These are phyloP conservation scores for Pteropus alecto DNA, from an alignment of 2,113 vertebrate species.

Conservation along the genomic window DNA sequence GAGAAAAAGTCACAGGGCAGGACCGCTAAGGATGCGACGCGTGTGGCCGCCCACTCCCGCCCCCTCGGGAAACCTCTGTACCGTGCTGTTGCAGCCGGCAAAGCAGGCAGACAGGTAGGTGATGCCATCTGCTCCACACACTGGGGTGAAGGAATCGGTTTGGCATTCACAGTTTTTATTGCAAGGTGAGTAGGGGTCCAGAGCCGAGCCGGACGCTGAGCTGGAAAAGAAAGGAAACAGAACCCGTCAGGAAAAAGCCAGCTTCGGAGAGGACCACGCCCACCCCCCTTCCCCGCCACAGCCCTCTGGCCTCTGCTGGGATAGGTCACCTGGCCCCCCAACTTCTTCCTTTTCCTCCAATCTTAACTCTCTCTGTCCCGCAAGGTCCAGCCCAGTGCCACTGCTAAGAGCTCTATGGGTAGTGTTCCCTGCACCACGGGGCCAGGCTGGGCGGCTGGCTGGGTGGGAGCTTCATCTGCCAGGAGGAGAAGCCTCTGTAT, in stretches of 20 bases:
- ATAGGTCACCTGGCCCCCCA: too few relatives aligned
- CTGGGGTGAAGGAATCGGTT: slow-evolving; percentile 95
- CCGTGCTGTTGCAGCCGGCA: slow-evolving; percentile 91
- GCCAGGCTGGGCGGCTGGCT: too few relatives aligned
- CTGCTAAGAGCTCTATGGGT: accelerated
- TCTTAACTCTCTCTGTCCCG: neutral
- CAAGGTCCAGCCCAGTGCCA: neutral
- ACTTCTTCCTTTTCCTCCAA: neutral
- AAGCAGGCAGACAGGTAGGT: slow-evolving; percentile 98
- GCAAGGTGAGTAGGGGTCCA: slow-evolving; percentile 90
- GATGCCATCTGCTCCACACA: slow-evolving; percentile 94
- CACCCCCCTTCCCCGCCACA: accelerated
- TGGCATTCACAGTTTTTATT: slow-evolving; percentile 95
- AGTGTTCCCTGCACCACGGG: accelerated
- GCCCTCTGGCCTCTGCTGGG: neutral
- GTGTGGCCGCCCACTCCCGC: accelerated
- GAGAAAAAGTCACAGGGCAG: accelerated
- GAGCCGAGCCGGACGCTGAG: slow-evolving; percentile 83
- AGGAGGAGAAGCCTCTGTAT: too few relatives aligned
- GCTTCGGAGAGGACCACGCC: accelerated
- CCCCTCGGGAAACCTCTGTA: slow-evolving; percentile 19
- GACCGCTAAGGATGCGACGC: accelerated
- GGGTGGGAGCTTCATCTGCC: too few relatives aligned
- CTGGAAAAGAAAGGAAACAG: slow-evolving; percentile 78
- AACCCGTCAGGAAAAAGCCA: neutral